These are phyloP conservation scores for Trinectes maculatus DNA, from an alignment of 2,113 vertebrate species.

Conservation along the genomic window DNA sequence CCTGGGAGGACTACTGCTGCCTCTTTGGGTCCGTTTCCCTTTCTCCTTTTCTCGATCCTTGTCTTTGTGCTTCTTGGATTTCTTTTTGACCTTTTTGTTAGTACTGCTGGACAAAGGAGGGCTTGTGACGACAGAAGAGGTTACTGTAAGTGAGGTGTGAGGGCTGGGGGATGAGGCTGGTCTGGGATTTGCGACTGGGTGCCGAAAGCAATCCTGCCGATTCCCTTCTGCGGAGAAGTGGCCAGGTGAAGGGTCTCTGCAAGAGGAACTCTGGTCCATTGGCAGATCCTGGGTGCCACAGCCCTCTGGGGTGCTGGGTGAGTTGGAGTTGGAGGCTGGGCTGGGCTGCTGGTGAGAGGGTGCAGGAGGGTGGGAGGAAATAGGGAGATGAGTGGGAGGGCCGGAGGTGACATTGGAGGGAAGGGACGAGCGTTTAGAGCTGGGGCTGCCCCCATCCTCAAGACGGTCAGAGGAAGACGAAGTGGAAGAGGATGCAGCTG, in stretches of 20 bases:
- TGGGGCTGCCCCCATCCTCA: conserved; percentile 75
- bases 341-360: conserved; percentile 77
- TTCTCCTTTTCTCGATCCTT: conserved; percentile 80
- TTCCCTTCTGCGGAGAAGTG: conserved; percentile 55
- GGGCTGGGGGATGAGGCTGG: conserved; percentile 53
- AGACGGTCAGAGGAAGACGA: conserved; percentile 70
- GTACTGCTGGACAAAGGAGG: conserved; percentile 55
- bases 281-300: conserved; percentile 88
- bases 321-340: conserved; percentile 86
- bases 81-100: conserved; percentile 87
- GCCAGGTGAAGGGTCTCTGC: conserved; percentile 82
- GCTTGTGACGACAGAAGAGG: conserved; percentile 68
- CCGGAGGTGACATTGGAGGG: conserved; percentile 52
- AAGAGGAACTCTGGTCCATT: conserved; percentile 81
- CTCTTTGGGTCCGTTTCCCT: conserved; percentile 62
- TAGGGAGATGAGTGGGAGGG: conserved; percentile 73
- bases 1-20: conserved; percentile 37
- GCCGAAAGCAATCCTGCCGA: conserved; percentile 68
- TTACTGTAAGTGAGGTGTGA: conserved; percentile 75
- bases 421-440: conserved; percentile 65
- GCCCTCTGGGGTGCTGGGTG: conserved; percentile 88
- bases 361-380: conserved; percentile 78
- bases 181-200: conserved; percentile 45
- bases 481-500: conserved; percentile 66
- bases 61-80: conserved; percentile 87